Evolutionary conservation across 2,888 invertebrate genomes (phyloP), one percentile per base, ranked within the genome.

Genomic region (Chrysotoxum bicinctum): DNA sequence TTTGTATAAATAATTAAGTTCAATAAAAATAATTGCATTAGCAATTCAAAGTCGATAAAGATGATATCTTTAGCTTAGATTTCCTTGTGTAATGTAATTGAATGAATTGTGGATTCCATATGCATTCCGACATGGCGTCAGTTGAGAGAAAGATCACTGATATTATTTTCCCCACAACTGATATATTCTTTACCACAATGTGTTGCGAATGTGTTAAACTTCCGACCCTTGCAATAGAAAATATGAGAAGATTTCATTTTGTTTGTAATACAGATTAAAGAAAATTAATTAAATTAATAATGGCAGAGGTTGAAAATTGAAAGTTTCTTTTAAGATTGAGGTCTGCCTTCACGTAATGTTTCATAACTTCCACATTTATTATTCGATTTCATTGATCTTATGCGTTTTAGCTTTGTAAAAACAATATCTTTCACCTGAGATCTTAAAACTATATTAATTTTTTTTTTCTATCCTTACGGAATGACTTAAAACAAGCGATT

Each of bases 321-420:
- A 56, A 37, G 45, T 23, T 62, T 48, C 23, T 1, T 66, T 60
- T 69, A 68, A 14, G 54, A 73, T 68, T 66, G 48, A 35, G n/a
- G 50, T 35, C 10, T 48, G 16, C 30, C 26, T 30, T 16, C 10
- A 40, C 5, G 7, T n/a, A 37, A 35, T n/a, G 14, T n/a, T n/a
- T n/a, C n/a, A n/a, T n/a, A n/a, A n/a, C n/a, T n/a, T n/a, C n/a
- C n/a, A n/a, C n/a, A n/a, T n/a, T n/a, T n/a, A n/a, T n/a, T n/a
- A n/a, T n/a, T n/a, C n/a, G n/a, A n/a, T n/a, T n/a, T n/a, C n/a
- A n/a, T n/a, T n/a, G n/a, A n/a, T n/a, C n/a, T n/a, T n/a, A n/a
- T n/a, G n/a, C n/a, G n/a, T n/a, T n/a, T n/a, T n/a, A n/a, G n/a
- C n/a, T n/a, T n/a, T n/a, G n/a, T n/a, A n/a, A n/a, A n/a, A n/a